These are phyloP conservation scores for Tiphia femorata DNA, from an alignment of 2,888 invertebrate species.

Conservation along the genomic window DNA sequence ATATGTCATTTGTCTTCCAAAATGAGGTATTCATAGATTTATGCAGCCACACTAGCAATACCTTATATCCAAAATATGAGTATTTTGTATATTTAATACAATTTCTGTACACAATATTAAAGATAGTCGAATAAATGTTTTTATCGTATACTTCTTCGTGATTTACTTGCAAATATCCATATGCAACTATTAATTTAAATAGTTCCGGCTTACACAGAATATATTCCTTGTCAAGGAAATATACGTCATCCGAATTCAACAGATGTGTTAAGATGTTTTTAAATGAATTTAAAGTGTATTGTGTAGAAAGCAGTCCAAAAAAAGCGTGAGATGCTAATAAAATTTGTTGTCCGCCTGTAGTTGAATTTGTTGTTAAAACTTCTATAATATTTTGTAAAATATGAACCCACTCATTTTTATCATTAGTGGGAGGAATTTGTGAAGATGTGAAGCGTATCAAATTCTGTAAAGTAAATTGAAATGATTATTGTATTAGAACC, in stretches of 20 bases:
- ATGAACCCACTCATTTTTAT: conserved; percentile 26
- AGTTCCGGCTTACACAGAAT: conserved; percentile 39
- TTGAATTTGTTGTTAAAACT: conserved; percentile 38
- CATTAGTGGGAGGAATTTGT: conserved; percentile 15
- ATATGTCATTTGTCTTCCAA: conserved; percentile 55
- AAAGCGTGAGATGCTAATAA: conserved; percentile 55
- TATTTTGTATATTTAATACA: conserved; percentile 71
- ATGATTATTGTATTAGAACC: conserved; percentile 11
- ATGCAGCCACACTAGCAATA: conserved; percentile 68
- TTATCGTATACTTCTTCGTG: conserved; percentile 20
- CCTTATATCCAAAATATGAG: conserved; percentile 72
- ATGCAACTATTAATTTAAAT: conserved; percentile 50
- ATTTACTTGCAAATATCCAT: conserved; percentile 56
- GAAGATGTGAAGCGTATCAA: conserved; percentile 36
- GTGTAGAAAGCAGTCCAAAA: conserved; percentile 38
- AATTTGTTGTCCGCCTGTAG: conserved; percentile 45
- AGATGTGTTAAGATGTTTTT: conserved; percentile 31
- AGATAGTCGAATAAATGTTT: conserved; percentile 59
- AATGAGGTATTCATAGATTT: conserved; percentile 67
- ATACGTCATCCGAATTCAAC: conserved; percentile 33
- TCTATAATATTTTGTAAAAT: conserved; percentile 32
- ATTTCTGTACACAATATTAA: conserved; percentile 62
- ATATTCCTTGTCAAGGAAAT: conserved; percentile 34
- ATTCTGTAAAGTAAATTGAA: conserved; percentile 41
- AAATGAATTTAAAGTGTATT: conserved; percentile 18